A percentile compares a stretch with the other conserved stretches of the same genome.
phyloP scores from a whole-genome alignment of 1,140 invertebrate genomes.

The Lucilia sericata region DNA sequence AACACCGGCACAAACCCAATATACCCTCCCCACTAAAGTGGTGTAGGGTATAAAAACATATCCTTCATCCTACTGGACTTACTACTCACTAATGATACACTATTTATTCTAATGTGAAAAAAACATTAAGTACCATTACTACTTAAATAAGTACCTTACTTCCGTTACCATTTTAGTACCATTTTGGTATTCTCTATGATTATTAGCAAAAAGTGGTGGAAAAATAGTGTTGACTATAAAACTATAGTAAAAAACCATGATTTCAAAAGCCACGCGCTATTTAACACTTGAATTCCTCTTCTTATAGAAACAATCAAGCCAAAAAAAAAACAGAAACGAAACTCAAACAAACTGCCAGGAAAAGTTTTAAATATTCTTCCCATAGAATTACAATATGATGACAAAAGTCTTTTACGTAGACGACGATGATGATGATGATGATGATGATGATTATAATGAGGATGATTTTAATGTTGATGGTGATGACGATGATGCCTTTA shows the following conservation, averaged over 20 bases:
- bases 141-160: too few species aligned
- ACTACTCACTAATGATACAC: too few species aligned
- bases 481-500: slow-evolving; percentile 12
- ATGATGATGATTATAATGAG: too few species aligned
- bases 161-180: too few species aligned
- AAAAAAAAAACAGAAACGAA: not conserved
- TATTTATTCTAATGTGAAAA: too few species aligned
- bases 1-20: too few species aligned
- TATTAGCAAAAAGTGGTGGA: slow-evolving; percentile 8
- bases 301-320: not conserved
- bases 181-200: too few species aligned
- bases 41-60: too few species aligned
- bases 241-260: not conserved
- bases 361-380: not conserved
- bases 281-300: not conserved
- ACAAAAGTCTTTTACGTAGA: not conserved
- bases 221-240: not conserved
- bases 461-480: slow-evolving; percentile 1
- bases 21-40: too few species aligned
- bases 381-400: not conserved
- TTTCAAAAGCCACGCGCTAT: slow-evolving; percentile 3
- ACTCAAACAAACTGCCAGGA: not conserved
- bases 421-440: not conserved
- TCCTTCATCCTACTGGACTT: too few species aligned
- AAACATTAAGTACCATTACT: too few species aligned